A percentile compares a stretch with the other conserved stretches of the same genome.
Conservation (phyloP, 35 echinoderm and acorn worm genomes). For the Anneissia japonica region DNA sequence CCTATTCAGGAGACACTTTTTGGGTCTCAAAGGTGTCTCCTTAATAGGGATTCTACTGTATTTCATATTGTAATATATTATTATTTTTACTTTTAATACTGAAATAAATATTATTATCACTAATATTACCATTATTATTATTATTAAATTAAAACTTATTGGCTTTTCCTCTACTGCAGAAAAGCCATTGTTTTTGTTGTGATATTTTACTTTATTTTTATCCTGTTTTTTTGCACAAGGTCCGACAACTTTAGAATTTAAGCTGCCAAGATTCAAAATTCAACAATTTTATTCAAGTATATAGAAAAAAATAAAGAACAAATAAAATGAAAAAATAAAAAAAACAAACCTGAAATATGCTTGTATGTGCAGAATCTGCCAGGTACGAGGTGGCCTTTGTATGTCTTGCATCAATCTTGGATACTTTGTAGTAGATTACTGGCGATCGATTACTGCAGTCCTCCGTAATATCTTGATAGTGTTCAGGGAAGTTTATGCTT, state of each 20-base stretch:
- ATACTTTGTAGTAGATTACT: constrained; percentile 63
- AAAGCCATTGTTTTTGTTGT: too few species aligned
- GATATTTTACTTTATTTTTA: too few species aligned
- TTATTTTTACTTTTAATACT: too few species aligned
- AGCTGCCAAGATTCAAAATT: too few species aligned
- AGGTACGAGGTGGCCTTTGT: constrained; percentile 45
- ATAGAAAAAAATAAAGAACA: neutral
- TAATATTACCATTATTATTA: too few species aligned
- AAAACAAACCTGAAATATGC: constrained; percentile 78
- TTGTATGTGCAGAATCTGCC: constrained; percentile 50
- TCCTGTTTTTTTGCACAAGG: too few species aligned
- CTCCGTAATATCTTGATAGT: constrained; percentile 61
- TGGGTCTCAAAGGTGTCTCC: neutral
- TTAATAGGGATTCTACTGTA: neutral
- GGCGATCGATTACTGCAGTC: constrained; percentile 52
- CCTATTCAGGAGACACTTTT: neutral
- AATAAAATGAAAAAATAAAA: neutral
- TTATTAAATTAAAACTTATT: too few species aligned
- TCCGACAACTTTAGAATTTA: too few species aligned
- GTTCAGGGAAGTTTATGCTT: constrained; percentile 69
- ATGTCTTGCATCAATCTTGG: constrained; percentile 47
- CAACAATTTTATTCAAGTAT: too few species aligned
- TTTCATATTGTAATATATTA: too few species aligned
- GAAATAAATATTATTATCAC: too few species aligned
- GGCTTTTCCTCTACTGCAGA: too few species aligned